Percentiles rank a stretch among this genome's conserved stretches.
Conservation (phyloP, 2,888 invertebrate genomes). For the Machimus atricapillus region DNA sequence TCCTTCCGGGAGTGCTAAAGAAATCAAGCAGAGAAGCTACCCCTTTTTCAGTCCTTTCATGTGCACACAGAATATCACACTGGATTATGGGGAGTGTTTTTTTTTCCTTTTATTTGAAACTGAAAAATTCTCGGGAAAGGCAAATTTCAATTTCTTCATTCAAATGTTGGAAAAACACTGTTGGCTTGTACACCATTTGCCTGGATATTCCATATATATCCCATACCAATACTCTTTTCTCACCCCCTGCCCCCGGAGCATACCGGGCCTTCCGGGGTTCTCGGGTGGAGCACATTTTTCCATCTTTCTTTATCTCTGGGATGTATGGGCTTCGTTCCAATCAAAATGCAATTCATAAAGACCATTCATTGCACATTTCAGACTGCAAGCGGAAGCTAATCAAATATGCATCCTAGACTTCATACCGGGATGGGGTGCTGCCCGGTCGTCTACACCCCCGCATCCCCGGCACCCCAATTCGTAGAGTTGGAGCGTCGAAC, state of each 20-base stretch:
- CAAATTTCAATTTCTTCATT: conserved; percentile 24
- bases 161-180: neutral
- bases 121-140: conserved; percentile 1
- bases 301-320: neutral
- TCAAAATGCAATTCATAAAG: conserved; percentile 25
- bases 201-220: neutral
- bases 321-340: neutral
- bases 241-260: neutral
- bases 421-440: neutral
- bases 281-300: neutral
- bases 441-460: neutral
- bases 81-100: neutral
- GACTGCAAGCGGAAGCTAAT: conserved; percentile 18
- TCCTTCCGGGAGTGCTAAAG: neutral
- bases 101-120: neutral
- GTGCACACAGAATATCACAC: neutral
- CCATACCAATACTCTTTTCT: neutral
- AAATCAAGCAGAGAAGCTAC: neutral
- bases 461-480: neutral
- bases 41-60: neutral
- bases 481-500: neutral
- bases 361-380: conserved; percentile 32
- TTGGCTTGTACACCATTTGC: neutral
- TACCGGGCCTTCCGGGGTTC: neutral
- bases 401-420: conserved; percentile 35